phyloP scores from a whole-genome alignment of 2,888 invertebrate species.

The Euplagia quadripunctaria region DNA sequence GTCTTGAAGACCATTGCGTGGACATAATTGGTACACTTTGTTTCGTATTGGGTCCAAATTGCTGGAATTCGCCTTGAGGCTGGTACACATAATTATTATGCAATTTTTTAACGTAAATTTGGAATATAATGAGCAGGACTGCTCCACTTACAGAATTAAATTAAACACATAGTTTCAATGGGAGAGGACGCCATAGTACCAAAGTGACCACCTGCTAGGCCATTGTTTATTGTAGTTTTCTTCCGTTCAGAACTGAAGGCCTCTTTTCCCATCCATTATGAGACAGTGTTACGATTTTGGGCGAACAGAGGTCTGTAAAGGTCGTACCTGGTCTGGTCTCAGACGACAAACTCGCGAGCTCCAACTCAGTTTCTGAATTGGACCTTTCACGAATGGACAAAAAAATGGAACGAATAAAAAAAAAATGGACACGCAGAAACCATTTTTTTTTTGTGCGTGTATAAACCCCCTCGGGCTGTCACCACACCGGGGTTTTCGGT shows the following conservation, averaged over 20 bases:
- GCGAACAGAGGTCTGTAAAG: not conserved
- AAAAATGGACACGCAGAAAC: too few relatives aligned
- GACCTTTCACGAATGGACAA: too few relatives aligned
- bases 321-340: not conserved
- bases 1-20: slow-evolving; percentile 34
- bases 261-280: not conserved
- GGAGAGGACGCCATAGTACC: not conserved
- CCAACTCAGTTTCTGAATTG: too few relatives aligned
- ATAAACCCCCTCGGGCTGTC: too few relatives aligned
- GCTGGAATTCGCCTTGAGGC: slow-evolving; percentile 32
- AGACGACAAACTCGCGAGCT: too few relatives aligned
- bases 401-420: too few relatives aligned
- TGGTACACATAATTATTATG: slow-evolving; percentile 11
- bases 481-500: too few relatives aligned
- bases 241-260: not conserved
- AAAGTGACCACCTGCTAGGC: not conserved
- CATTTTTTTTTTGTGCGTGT: too few relatives aligned
- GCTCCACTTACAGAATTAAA: not conserved
- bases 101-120: slow-evolving; percentile 10
- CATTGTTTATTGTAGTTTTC: not conserved
- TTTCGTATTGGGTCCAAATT: slow-evolving; percentile 40
- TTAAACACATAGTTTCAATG: not conserved
- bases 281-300: not conserved
- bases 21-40: slow-evolving; percentile 39
- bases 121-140: slow-evolving; percentile 7